These are phyloP conservation scores for Synergus gifuensis DNA, from an alignment of 2,888 invertebrate species.

Conservation along the genomic window DNA sequence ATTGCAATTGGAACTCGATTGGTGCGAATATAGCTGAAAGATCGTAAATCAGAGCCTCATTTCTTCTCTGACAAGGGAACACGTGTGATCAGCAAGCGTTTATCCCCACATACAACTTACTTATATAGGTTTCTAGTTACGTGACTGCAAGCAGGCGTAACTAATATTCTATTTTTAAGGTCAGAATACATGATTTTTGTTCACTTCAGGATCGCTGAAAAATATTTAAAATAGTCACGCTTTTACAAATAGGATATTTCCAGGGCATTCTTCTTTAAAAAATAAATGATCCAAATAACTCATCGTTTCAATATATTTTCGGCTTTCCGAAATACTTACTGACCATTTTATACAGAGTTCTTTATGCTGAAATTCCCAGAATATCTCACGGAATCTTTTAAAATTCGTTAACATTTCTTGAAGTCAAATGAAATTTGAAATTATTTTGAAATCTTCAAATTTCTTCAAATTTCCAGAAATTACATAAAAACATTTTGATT, in stretches of 20 bases:
- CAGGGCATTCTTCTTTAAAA: background rate
- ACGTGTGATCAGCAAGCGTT: conserved; percentile 15
- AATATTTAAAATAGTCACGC: background rate
- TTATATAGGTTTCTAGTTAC: conserved; percentile 26
- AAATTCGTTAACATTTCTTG: too few relatives aligned
- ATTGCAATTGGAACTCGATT: conserved; percentile 30
- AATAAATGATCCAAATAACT: too few relatives aligned
- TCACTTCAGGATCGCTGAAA: background rate
- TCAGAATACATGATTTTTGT: background rate
- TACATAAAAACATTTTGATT: too few relatives aligned
- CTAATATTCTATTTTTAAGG: conserved; percentile 13
- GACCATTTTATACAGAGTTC: too few relatives aligned
- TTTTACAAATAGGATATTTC: background rate
- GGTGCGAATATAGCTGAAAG: conserved; percentile 40
- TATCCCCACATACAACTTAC: conserved; percentile 16
- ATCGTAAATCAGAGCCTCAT: conserved; percentile 45
- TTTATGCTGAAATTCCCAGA: too few relatives aligned
- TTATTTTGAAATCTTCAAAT: too few relatives aligned
- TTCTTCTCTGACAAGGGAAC: conserved; percentile 21
- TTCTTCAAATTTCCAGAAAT: too few relatives aligned
- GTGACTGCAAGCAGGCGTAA: conserved; percentile 16
- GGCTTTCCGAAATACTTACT: too few relatives aligned
- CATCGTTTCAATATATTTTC: too few relatives aligned
- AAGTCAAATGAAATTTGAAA: too few relatives aligned
- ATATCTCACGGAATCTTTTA: too few relatives aligned